Conservation (phyloP, 2,888 invertebrate species). For the Calameuta idolon region DNA sequence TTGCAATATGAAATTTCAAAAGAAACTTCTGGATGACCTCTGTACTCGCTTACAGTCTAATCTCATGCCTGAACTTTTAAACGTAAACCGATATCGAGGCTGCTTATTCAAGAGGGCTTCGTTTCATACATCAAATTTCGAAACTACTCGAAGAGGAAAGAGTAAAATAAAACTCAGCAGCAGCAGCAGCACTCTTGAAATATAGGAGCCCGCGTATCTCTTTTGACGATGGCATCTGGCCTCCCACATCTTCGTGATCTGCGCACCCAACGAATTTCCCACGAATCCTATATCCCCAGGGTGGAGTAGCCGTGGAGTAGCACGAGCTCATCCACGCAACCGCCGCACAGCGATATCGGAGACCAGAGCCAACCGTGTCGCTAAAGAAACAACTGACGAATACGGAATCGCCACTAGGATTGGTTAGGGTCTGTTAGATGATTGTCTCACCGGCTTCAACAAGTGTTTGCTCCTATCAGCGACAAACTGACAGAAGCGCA, state of each 20-base stretch:
- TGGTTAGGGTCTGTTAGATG: slow-evolving; percentile 64
- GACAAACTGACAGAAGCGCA: slow-evolving; percentile 95
- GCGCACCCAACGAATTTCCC: background rate
- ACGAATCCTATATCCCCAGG: background rate
- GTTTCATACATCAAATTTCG: background rate
- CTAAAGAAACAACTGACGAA: slow-evolving; percentile 23
- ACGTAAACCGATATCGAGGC: background rate
- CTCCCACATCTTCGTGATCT: background rate
- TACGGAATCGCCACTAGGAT: slow-evolving; percentile 54
- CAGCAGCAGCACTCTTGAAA: background rate
- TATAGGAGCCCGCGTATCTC: background rate
- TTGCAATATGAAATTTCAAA: background rate
- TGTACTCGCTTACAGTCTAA: background rate
- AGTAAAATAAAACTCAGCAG: no score
- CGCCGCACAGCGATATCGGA: slow-evolving; percentile 16
- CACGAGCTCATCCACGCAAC: background rate
- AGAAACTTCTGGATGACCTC: background rate
- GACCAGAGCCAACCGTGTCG: slow-evolving; percentile 19
- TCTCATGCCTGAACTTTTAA: slow-evolving; percentile 8
- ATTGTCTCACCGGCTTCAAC: slow-evolving; percentile 91
- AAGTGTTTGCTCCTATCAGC: slow-evolving; percentile 97
- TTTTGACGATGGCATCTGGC: background rate
- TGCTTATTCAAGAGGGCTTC: background rate
- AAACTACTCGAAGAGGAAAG: background rate
- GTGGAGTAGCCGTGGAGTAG: background rate